Evolutionary conservation across 2,113 vertebrate species (phyloP), one percentile per base, ranked within the genome.

Genomic region (Eulacestoma nigropectus): DNA sequence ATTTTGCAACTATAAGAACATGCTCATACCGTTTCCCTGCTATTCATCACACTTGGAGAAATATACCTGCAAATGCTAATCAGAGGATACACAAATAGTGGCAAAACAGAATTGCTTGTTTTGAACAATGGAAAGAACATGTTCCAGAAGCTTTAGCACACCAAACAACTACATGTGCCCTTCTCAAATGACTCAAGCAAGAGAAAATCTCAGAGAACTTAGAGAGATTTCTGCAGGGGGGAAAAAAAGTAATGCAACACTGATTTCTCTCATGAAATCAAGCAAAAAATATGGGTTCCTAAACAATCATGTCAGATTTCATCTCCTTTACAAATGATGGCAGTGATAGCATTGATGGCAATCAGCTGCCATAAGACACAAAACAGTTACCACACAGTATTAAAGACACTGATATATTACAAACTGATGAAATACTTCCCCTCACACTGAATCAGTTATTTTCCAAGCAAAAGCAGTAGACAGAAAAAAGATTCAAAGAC

Each of bases 321-420:
- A 85, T 30, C 39, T 80, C 25, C 52, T 64, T 50, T 55, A 67
- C 19, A 55, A 70, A 52, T 17, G 15, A 55, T 6, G 8, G 55
- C 60, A 94, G 21, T 0, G 0, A 81, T 3, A 82, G 33, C 41
- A 69, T n/a, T 1, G 4, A 32, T 11, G 12, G 26, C 33, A 62
- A 89, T 53, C 57, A 84, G 22, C 41, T 85, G 46, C 57, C 8
- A 0, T 41, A 75, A 56, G 47, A 83, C 20, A 62, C 5, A 33
- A 56, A 67, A 23, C 2, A 82, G 29, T 21, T 27, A 33, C n/a
- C 29, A 35, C 4, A 19, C 7, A 6, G 6, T 57, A 84, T 70
- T 69, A 84, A 69, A 84, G 26, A 22, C 32, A 72, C 22, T 33
- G 49, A 75, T 70, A 1, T 7, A 55, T n/a, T 63, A 69, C 22